Base-by-base conservation (phyloP, 2,797 vertebrate genomes). In the Anniella stebbinsi region DNA sequence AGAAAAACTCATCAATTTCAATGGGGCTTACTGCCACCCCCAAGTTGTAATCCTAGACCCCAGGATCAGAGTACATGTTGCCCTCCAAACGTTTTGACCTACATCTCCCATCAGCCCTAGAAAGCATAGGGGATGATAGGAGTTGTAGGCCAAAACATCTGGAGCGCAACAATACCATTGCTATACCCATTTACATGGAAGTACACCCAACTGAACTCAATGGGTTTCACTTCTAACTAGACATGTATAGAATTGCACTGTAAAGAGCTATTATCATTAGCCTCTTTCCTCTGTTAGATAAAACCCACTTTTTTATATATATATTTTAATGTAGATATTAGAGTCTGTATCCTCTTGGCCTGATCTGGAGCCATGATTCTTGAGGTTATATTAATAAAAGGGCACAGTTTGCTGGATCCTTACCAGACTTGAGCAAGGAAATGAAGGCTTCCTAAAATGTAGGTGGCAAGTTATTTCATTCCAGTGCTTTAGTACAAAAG, bases 361-460 rank as follows among this genome's bases (percentile, higher is more conserved):
- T 60, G 54, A n/a, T 73, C 3, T 72, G 23, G 13, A 17, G 70
- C 57, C 69, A 73, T 33, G 21, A 38, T 60, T 72, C 30, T 45
- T 73, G 30, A 75, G 28, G 63, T 41, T 82, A 36, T 45, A 88
- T 88, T 45, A 72, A 66, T 82, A 86, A 63, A 41, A 76, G 30
- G 66, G 41, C 10, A 33, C 54, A 66, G 12, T 57, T 66, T 66
- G 30, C 25, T 66, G 88, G 80, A 67, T 76, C 23, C 1, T 63
- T 76, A 30, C 81, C 57, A 76, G 41, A 63, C 33, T 48, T 45
- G 54, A 88, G 51, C 48, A 72, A 70, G 4, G 15, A 38, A 63
- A 75, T 33, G 73, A 67, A 88, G 51, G 23, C 38, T 72, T 73
- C 80, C 81, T 83, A 66, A 66, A 89, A 76, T 48, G 57, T 12